Conservation (phyloP, 2,797 vertebrate genomes). For the Gadopsis bispinosus region DNA sequence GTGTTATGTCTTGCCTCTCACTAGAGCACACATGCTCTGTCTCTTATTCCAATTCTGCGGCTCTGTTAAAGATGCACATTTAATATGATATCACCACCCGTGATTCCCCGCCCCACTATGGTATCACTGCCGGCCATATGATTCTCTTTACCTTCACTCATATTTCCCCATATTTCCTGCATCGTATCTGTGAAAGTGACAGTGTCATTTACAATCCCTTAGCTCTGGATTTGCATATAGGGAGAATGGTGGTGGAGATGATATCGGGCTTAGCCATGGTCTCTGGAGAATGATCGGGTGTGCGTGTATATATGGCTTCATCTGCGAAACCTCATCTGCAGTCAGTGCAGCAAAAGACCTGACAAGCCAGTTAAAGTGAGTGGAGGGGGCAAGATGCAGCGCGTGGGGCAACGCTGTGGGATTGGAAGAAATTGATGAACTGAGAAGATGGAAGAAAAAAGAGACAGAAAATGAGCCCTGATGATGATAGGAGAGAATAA, state of each 20-base stretch:
- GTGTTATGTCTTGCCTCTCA: conserved; percentile 42
- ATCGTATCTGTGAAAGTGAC: conserved; percentile 78
- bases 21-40: conserved; percentile 22
- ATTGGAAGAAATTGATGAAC: conserved; percentile 36
- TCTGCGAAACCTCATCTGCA: conserved; percentile 65
- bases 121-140: conserved; percentile 64
- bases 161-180: conserved; percentile 66
- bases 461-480: conserved; percentile 55
- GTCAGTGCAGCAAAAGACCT: conserved; percentile 48
- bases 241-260: conserved; percentile 66
- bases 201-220: conserved; percentile 78
- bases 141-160: conserved; percentile 65
- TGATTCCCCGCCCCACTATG: conserved; percentile 47
- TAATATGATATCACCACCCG: conserved; percentile 65
- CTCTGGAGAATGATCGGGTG: conserved; percentile 59
- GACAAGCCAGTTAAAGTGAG: conserved; percentile 46
- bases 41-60: conserved; percentile 42
- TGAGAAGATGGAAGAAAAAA: conserved; percentile 29
- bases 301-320: conserved; percentile 66
- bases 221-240: conserved; percentile 71
- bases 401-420: conserved; percentile 18
- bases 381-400: conserved; percentile 34
- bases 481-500: conserved; percentile 47
- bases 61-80: conserved; percentile 71
- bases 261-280: conserved; percentile 61